Conservation (phyloP, 1,140 invertebrate genomes). For the Apocrypta bakeri region DNA sequence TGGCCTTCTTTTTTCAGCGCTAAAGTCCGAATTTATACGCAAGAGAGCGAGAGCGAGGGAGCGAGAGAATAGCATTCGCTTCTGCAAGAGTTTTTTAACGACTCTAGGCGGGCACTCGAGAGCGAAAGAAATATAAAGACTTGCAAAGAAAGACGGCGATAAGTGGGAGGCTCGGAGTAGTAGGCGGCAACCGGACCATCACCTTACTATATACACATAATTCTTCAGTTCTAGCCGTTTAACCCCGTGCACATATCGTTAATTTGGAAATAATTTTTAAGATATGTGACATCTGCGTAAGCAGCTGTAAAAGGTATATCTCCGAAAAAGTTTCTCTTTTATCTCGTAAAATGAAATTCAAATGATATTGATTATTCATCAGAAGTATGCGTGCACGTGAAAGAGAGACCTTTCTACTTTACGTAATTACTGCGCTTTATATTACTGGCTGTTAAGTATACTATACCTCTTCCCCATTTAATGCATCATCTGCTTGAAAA, state of each 20-base stretch:
- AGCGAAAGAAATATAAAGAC: not conserved
- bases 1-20: not conserved
- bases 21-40: not conserved
- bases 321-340: too few species aligned
- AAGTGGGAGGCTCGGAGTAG: too few species aligned
- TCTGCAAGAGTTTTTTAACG: not conserved
- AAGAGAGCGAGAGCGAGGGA: not conserved
- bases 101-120: not conserved
- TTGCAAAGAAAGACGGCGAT: not conserved
- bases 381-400: not conserved
- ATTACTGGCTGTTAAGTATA: not conserved
- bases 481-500: not conserved
- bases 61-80: not conserved
- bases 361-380: not conserved
- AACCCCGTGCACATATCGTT: too few species aligned
- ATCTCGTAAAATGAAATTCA: too few species aligned
- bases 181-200: not conserved
- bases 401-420: conserved; percentile 18
- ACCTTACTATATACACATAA: not conserved
- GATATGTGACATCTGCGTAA: too few species aligned
- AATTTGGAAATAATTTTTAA: too few species aligned
- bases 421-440: not conserved
- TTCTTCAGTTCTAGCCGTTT: too few species aligned
- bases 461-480: not conserved
- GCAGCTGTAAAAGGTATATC: too few species aligned